phyloP scores from a whole-genome alignment of 2,113 vertebrate species.

The Xenopus laevis region DNA sequence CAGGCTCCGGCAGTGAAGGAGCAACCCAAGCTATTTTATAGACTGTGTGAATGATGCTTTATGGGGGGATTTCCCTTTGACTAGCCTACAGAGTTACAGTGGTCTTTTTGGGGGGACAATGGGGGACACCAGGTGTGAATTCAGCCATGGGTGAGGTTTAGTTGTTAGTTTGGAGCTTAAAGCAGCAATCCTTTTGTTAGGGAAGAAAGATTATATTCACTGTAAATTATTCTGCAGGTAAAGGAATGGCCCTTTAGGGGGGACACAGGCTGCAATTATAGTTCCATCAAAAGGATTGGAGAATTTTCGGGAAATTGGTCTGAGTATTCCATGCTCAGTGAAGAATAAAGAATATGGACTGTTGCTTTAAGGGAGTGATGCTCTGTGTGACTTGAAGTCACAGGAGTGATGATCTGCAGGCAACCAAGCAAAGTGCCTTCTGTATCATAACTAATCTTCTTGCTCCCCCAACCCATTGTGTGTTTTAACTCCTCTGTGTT shows the following conservation, averaged over 20 bases:
- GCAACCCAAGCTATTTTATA: slow-evolving; percentile 26
- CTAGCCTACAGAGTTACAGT: background rate
- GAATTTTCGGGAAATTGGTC: no score
- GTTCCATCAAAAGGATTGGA: background rate
- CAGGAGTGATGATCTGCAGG: slow-evolving; percentile 37
- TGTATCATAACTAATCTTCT: slow-evolving; percentile 22
- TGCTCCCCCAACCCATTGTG: background rate
- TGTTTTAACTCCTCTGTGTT: slow-evolving; percentile 13
- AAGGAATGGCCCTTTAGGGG: background rate
- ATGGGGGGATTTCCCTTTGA: background rate
- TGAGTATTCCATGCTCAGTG: no score
- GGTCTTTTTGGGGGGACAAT: background rate
- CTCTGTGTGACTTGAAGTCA: slow-evolving; percentile 18
- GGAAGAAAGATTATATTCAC: background rate
- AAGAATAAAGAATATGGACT: no score
- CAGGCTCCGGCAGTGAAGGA: slow-evolving; percentile 14
- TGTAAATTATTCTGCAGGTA: no score
- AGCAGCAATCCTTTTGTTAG: background rate
- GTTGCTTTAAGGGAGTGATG: slow-evolving; percentile 16
- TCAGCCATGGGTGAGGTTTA: background rate
- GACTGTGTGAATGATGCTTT: slow-evolving; percentile 22
- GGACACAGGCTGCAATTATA: no score
- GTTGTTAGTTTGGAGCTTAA: background rate
- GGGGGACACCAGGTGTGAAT: background rate
- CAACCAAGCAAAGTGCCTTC: slow-evolving; percentile 35